Conservation (phyloP, 2,888 invertebrate species). For the Synanthedon myopaeformis region DNA sequence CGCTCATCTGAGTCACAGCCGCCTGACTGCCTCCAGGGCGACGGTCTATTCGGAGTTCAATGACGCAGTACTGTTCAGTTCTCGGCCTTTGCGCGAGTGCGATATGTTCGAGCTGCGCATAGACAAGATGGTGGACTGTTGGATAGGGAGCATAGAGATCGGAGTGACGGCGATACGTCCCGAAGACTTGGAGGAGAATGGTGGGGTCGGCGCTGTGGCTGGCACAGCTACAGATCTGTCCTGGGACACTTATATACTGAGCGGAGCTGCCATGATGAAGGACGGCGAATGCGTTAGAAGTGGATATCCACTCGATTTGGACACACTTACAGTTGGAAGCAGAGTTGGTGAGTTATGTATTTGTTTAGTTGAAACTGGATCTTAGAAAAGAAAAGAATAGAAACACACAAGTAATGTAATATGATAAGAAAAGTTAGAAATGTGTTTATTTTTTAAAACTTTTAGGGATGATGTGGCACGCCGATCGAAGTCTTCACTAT, state of each 20-base stretch:
- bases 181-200: constrained; percentile 79
- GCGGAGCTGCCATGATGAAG: constrained; percentile 92
- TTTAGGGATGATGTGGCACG: constrained; percentile 84
- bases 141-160: constrained; percentile 93
- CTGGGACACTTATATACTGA: constrained; percentile 92
- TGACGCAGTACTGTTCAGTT: constrained; percentile 93
- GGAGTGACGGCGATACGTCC: constrained; percentile 91
- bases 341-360: constrained; percentile 73
- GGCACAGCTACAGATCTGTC: constrained; percentile 93
- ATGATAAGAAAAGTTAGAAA: no score
- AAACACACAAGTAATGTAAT: no score
- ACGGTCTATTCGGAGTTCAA: constrained; percentile 93
- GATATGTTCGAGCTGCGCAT: constrained; percentile 93
- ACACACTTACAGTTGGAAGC: constrained; percentile 81
- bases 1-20: constrained; percentile 85
- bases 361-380: neutral
- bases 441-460: neutral
- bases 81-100: constrained; percentile 86
- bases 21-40: constrained; percentile 86
- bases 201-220: constrained; percentile 53
- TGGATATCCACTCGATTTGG: constrained; percentile 88
- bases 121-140: constrained; percentile 91
- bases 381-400: no score
- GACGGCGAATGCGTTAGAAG: constrained; percentile 88
- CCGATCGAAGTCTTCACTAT: constrained; percentile 87